phyloP scores from a whole-genome alignment of 2,113 vertebrate species.

The Aplodontia rufa region DNA sequence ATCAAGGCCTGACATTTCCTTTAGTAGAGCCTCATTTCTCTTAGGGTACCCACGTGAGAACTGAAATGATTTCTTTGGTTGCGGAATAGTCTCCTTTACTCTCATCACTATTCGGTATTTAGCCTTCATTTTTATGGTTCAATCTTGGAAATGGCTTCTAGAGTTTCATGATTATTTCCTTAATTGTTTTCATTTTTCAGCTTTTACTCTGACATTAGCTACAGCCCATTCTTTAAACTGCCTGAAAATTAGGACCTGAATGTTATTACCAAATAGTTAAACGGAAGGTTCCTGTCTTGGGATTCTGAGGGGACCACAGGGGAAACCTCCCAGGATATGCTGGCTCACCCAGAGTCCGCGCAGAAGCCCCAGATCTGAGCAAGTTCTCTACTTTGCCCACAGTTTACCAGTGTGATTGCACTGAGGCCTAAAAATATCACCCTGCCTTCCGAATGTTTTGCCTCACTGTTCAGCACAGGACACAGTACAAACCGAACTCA shows the following conservation, averaged over 20 bases:
- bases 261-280: constrained; percentile 36
- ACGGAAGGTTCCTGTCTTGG: constrained; percentile 2
- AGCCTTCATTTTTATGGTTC: constrained; percentile 33
- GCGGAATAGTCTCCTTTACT: neutral
- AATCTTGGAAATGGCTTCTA: constrained; percentile 4
- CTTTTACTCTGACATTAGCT: constrained; percentile 20
- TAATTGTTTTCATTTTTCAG: constrained; percentile 41
- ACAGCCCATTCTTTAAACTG: constrained; percentile 32
- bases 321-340: neutral
- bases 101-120: neutral
- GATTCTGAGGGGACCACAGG: neutral
- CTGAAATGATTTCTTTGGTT: neutral
- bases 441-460: neutral
- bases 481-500: neutral
- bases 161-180: constrained; percentile 40
- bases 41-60: neutral
- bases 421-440: neutral
- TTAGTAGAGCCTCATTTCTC: neutral
- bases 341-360: neutral
- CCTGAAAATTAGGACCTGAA: constrained; percentile 37
- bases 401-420: neutral
- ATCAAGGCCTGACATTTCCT: constrained; percentile 23
- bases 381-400: neutral
- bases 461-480: neutral
- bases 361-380: neutral